Evolutionary conservation across 2,797 vertebrate species (phyloP).

Genomic region (Spinus olivaceus): DNA sequence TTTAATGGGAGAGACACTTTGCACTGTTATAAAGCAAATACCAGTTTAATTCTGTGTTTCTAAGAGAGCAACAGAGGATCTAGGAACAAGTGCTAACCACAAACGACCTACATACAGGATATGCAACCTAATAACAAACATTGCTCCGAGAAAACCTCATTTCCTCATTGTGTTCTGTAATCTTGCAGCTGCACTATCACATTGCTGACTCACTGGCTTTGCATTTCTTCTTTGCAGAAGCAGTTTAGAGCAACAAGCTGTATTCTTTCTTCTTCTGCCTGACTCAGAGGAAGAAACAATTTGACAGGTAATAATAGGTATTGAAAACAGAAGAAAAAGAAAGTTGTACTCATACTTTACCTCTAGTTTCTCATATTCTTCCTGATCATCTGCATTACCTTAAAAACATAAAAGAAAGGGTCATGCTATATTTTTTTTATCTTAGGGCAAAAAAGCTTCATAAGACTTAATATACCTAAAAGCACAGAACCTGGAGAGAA

Average conservation of each 20-base stretch:
- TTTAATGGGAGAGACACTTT: fast-evolving
- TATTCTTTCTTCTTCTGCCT: not conserved
- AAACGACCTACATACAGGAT: not conserved
- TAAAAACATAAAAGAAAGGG: not conserved
- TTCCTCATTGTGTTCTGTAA: not conserved
- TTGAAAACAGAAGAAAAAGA: not conserved
- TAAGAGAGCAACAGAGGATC: not conserved
- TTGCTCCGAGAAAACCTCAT: not conserved
- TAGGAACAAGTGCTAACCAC: not conserved
- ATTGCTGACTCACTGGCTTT: not conserved
- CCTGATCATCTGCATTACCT: conserved; percentile 7
- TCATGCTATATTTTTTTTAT: not conserved
- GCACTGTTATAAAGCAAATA: not conserved
- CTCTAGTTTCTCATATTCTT: not conserved
- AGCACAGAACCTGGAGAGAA: not conserved
- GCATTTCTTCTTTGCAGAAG: not conserved
- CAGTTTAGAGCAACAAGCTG: not conserved
- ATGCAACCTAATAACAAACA: not conserved
- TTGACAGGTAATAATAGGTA: not conserved
- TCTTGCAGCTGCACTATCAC: not conserved
- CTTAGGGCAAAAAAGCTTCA: not conserved
- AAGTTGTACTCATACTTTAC: not conserved
- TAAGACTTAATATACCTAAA: not conserved
- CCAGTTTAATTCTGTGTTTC: not conserved
- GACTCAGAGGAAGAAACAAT: not conserved